A percentile compares a stretch with the other conserved stretches of the same genome.
Evolutionary conservation across 2,113 vertebrate genomes (phyloP).

Genomic region (Megaceryle torquata): DNA sequence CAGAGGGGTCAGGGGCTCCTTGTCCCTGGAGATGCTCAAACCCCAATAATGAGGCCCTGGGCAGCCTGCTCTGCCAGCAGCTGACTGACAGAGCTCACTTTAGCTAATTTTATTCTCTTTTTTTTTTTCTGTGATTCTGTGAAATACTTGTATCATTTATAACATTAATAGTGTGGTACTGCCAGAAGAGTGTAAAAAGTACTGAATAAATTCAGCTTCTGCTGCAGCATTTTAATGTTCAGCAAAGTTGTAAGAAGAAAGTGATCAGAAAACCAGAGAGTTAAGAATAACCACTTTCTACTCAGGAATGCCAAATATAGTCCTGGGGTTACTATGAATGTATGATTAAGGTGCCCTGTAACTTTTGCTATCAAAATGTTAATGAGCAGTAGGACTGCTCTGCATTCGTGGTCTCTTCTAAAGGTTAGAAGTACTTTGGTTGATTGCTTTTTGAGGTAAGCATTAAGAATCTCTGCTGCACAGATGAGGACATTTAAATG

Average conservation of each 20-base stretch:
- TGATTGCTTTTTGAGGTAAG: constrained; percentile 10
- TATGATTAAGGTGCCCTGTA: background rate
- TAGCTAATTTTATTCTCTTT: background rate
- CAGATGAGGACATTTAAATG: background rate
- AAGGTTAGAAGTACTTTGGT: background rate
- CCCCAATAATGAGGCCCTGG: fast-evolving
- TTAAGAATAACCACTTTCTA: background rate
- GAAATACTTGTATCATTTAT: background rate
- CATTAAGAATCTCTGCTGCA: background rate
- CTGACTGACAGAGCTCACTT: fast-evolving
- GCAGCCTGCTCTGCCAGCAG: background rate
- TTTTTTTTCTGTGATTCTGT: background rate
- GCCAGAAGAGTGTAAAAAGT: too few relatives aligned
- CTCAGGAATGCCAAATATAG: background rate
- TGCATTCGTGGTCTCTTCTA: background rate
- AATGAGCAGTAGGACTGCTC: background rate
- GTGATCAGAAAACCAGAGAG: background rate
- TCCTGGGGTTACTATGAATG: background rate
- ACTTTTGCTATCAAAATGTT: background rate
- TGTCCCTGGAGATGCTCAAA: background rate
- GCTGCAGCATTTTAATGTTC: background rate
- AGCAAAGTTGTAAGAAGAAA: background rate
- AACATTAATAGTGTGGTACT: fast-evolving
- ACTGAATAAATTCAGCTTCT: fast-evolving
- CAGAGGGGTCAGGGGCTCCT: background rate